Base-by-base conservation (phyloP, 2,888 invertebrate genomes). In the Fragum fragum region DNA sequence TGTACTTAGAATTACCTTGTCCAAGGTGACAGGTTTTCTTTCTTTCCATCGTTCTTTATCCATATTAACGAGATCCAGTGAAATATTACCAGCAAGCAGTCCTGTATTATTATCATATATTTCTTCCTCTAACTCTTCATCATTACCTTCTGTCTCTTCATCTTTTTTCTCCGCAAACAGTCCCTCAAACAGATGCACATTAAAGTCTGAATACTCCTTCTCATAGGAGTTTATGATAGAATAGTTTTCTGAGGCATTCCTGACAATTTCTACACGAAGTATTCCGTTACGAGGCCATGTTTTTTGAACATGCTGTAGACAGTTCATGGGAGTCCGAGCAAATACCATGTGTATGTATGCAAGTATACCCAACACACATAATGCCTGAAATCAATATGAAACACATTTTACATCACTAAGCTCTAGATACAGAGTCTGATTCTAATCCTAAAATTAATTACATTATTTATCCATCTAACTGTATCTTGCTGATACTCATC, bases 241-340 rank as follows among this genome's bases (percentile, higher is more conserved):
- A 93, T 98, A 98, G 94, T 97, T 97, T 75, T 96, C 92, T 11
- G 94, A 91, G 6, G 91, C 94, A 90, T 95, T 95, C 16, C 93
- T 89, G 11, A 95, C 93, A 26, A 98, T 97, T 95, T 99, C 98
- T 18, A 99, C 98, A 84, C 98, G 95, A 23, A 99, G 95, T 88
- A 99, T 98, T 5, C 99, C 99, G 95, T 98, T 98, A 82, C 98
- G 95, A 0, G 99, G 99, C 99, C 99, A 99, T 16, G 97, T 96
- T 87, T 97, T 96, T 42, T 91, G 92, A 11, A 98, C 96, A 94
- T 97, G 97, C 93, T 98, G 97, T 89, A 99, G 95, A 94, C 99
- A 99, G 90, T 98, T 98, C 74, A 98, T 97, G 9, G 99, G 98
- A 82, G 98, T 96, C 92, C 97, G 96, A 63, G 98, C 98, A 95